Base-by-base conservation (phyloP, 2,888 invertebrate species). In the Eucera pruinosa region DNA sequence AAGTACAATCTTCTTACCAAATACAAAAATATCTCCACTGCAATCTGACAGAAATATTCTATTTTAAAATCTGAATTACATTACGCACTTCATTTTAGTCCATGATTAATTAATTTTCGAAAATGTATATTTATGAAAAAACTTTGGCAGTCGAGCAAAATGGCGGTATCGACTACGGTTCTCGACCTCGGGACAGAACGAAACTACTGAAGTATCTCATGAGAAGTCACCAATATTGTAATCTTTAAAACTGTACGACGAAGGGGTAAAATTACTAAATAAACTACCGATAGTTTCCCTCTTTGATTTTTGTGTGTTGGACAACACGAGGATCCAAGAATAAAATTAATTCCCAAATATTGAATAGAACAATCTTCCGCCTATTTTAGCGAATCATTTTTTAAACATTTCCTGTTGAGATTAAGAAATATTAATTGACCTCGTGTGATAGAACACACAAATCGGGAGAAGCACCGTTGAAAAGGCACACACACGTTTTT, bases 191-290 rank as follows among this genome's bases (percentile, higher is more conserved):
- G 78, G 83, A 82, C 86, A 85, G 87, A 89, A 78, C 86, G 81
- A 88, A 75, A 87, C 80, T 83, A 87, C 85, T 82, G 74, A 84
- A 89, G 79, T 86, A 87, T 87, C 87, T 88, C 85, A 89, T 83
- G 89, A 89, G 82, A 88, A 90, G 89, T 89, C 90, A 90, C 89
- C 89, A 89, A 89, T 86, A 87, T 89, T 89, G 85, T 88, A 86
- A 87, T 86, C 81, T 75, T 82, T 83, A 68, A 86, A 83, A 81
- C 79, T 70, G 54, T 67, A 79, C 74, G 60, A 83, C 74, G 81
- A 84, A 82, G 70, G 74, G 84, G 78, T 74, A 60, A 71, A 72
- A 80, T 68, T 71, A 58, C 50, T n/a, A 61, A 60, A 73, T 36
- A 41, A 75, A 81, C 68, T 83, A 72, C 62, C 71, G 74, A 70